A percentile compares a stretch with the other conserved stretches of the same genome.
Evolutionary conservation across 1,140 invertebrate genomes (phyloP).

Genomic region (Lysiphlebus fabarum): DNA sequence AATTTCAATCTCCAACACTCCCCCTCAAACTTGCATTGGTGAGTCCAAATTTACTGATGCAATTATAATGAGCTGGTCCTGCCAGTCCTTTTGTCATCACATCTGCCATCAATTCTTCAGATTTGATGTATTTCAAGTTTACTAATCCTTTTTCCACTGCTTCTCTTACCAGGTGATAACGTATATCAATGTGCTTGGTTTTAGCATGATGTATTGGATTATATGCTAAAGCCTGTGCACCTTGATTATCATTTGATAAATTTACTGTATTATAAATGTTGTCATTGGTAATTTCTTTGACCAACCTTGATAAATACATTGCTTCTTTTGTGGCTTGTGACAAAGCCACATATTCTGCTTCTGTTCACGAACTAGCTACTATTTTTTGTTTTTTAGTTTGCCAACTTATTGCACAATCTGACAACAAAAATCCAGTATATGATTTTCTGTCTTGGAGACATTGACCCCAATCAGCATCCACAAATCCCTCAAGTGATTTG

Average conservation of each 20-base stretch:
- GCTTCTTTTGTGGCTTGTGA: conserved; percentile 39
- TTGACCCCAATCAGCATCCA: conserved; percentile 42
- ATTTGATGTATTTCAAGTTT: conserved; percentile 15
- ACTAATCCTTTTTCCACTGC: conserved; percentile 13
- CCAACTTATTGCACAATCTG: conserved; percentile 50
- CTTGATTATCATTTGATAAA: conserved; percentile 41
- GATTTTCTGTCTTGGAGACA: conserved; percentile 35
- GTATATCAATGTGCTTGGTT: conserved; percentile 50
- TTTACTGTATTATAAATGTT: conserved; percentile 19
- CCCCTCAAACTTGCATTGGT: no score
- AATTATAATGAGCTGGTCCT: conserved; percentile 2
- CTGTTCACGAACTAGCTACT: conserved; percentile 51
- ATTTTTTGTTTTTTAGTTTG: conserved; percentile 55
- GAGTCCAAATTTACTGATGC: background rate
- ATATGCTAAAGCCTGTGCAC: conserved; percentile 39
- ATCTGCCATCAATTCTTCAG: conserved; percentile 25
- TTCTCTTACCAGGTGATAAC: conserved; percentile 34
- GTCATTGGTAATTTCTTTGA: conserved; percentile 14
- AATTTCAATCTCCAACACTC: no score
- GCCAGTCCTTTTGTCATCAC: conserved; percentile 23
- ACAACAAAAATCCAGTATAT: conserved; percentile 39
- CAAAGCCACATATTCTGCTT: conserved; percentile 49
- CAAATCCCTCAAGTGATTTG: conserved; percentile 9
- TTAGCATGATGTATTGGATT: conserved; percentile 40
- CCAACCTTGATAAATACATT: conserved; percentile 30